Evolutionary conservation across 1,140 invertebrate species (phyloP), one percentile per base, ranked within the genome.

Genomic region (Aleiodes sp.): DNA sequence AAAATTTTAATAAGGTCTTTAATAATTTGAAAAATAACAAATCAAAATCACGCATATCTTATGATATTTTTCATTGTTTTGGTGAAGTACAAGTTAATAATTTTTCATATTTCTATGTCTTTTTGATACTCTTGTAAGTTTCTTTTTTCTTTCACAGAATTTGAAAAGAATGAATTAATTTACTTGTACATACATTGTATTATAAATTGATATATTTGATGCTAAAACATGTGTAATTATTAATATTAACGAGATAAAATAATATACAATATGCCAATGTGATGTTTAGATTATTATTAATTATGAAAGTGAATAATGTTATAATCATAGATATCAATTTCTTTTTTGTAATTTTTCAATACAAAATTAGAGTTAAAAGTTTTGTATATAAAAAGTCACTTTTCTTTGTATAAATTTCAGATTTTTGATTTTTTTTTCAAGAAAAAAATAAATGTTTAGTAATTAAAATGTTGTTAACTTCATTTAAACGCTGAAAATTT

Each of bases 81-180:
- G n/a, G 39, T 43, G n/a, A 43, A 14, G n/a, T 31, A 59, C 16
- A 10, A 26, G 26, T 26, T 26, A 59, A 26, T 26, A 26, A 33
- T 75, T 70, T n/a, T 73, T 76, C 65, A 78, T 70, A 75, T 77
- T 78, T 74, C 43, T 77, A 78, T 71, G 72, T 77, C 75, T 80
- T 74, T 76, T 43, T 43, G 28, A 68, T 73, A 75, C 71, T 73
- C n/a, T n/a, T n/a, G n/a, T n/a, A n/a, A n/a, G n/a, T n/a, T n/a
- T n/a, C n/a, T n/a, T n/a, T n/a, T n/a, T n/a, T n/a, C n/a, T n/a
- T n/a, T n/a, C n/a, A n/a, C 67, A 41, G n/a, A 33, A 63, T 37
- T 63, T 26, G n/a, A 10, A 3, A 12, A 14, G 61, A 63, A 43
- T 43, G 12, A 43, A 43, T 16, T 9, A 60, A 60, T 14, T 2